Percentiles rank a stretch among this genome's conserved stretches.
Conservation (phyloP, 2,888 invertebrate species). For the Dasysyrphus tricinctus region DNA sequence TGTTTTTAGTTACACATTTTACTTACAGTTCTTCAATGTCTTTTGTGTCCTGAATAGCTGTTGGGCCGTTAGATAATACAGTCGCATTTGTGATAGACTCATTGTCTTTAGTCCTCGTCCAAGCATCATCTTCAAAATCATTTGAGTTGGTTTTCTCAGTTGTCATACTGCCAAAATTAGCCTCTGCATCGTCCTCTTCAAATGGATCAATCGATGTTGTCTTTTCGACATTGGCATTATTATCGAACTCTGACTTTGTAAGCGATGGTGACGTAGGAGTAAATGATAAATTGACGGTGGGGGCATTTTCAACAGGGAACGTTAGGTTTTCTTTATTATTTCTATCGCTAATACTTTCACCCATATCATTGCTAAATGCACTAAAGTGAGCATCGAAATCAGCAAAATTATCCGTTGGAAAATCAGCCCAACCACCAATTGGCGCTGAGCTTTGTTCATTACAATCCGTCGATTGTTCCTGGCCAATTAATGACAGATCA, state of each 20-base stretch:
- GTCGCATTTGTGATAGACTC: conserved; percentile 71
- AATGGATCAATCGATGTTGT: conserved; percentile 60
- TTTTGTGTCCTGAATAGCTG: conserved; percentile 52
- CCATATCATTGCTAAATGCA: conserved; percentile 80
- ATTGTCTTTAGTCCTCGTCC: conserved; percentile 57
- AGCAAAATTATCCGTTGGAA: conserved; percentile 81
- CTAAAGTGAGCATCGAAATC: conserved; percentile 83
- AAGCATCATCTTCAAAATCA: conserved; percentile 47
- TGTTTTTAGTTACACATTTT: background rate
- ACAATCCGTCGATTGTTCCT: conserved; percentile 15
- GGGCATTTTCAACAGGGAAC: conserved; percentile 11
- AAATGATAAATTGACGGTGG: conserved; percentile 43
- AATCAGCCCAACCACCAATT: conserved; percentile 79
- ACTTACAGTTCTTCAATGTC: conserved; percentile 73
- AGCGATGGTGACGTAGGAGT: conserved; percentile 47
- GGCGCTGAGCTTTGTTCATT: conserved; percentile 69
- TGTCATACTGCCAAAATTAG: conserved; percentile 70
- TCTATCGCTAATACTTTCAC: conserved; percentile 74
- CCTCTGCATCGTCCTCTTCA: conserved; percentile 62
- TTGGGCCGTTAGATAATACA: conserved; percentile 68
- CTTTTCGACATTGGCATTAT: conserved; percentile 82
- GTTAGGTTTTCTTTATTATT: conserved; percentile 32
- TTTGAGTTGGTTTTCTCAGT: conserved; percentile 65
- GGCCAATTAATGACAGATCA: conserved; percentile 76
- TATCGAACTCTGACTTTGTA: conserved; percentile 79